Evolutionary conservation across 2,888 invertebrate species (phyloP).

Genomic region (Dysmachus trigonus): DNA sequence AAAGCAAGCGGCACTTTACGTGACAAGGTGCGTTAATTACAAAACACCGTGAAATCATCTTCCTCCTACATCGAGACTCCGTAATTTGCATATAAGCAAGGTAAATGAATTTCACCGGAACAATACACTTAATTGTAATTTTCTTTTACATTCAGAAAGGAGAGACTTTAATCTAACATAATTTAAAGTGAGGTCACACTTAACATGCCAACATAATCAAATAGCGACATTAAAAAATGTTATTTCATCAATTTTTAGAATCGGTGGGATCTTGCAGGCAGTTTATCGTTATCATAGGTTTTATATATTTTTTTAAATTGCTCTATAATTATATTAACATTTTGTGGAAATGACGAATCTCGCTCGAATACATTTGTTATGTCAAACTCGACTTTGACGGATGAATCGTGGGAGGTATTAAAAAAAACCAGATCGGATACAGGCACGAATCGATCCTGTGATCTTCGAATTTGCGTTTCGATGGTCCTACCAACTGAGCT

Average conservation of each 20-base stretch:
- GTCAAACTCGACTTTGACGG: no score
- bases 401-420: no score
- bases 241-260: neutral
- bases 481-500: no score
- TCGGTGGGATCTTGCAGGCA: no score
- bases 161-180: neutral
- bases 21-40: neutral
- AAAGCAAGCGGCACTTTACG: neutral
- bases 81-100: neutral
- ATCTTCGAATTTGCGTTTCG: no score
- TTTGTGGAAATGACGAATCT: no score
- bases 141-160: neutral
- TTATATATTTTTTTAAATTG: no score
- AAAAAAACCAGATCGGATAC: no score
- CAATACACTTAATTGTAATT: neutral
- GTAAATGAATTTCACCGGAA: neutral
- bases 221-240: neutral
- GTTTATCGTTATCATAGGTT: no score
- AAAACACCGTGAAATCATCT: neutral
- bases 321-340: no score
- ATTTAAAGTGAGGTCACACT: neutral
- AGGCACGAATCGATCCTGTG: no score
- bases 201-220: neutral
- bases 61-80: neutral
- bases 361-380: no score